A percentile compares a stretch with the other conserved stretches of the same genome.
These are phyloP conservation scores for Odontocerum albicorne DNA, from an alignment of 2,888 invertebrate genomes.

Conservation along the genomic window DNA sequence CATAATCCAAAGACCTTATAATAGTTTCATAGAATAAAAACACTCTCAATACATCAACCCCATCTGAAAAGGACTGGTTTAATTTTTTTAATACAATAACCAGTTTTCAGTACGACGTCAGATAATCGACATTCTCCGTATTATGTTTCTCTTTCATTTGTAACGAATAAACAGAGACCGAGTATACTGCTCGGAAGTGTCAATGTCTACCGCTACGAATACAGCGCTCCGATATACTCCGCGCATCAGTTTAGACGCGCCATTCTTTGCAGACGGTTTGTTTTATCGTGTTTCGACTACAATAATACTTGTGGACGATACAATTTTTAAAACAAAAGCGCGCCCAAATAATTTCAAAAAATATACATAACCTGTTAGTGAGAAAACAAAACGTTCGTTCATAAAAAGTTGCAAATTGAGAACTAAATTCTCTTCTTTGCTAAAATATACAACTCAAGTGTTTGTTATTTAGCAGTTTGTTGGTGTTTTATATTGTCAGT, in stretches of 20 bases:
- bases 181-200: not conserved
- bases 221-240: conserved; percentile 10
- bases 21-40: not conserved
- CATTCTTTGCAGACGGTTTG: no score
- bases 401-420: no score
- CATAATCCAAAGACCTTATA: not conserved
- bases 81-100: conserved; percentile 4
- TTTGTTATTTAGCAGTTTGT: conserved; percentile 15
- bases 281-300: no score
- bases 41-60: conserved; percentile 1
- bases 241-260: conserved; percentile 24
- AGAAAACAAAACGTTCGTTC: no score
- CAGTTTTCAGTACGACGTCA: not conserved
- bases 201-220: conserved; percentile 1
- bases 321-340: conserved; percentile 20
- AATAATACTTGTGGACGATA: conserved; percentile 1
- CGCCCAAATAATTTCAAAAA: conserved; percentile 19
- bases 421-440: conserved; percentile 23
- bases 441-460: no score
- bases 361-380: no score
- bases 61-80: not conserved
- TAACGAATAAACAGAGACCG: not conserved
- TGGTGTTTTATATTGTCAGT: conserved; percentile 15
- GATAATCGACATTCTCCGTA: not conserved
- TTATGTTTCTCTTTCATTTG: not conserved